A percentile compares a stretch with the other conserved stretches of the same genome.
phyloP scores from a whole-genome alignment of 2,888 invertebrate species.

The Brachycybe producta region DNA sequence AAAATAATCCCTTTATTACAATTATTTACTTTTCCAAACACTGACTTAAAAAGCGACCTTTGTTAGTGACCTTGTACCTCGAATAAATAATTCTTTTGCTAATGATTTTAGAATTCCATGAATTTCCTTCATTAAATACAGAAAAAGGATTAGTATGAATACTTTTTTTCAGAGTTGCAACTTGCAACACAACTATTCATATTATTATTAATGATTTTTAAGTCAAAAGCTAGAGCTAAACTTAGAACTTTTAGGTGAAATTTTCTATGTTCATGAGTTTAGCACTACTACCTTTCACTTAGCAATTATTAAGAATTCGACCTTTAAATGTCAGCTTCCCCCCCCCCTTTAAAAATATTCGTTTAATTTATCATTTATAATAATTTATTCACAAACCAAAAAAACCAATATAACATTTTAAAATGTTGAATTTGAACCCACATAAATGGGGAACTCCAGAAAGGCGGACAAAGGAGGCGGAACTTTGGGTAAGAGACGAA shows the following conservation, averaged over 20 bases:
- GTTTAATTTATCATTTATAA: too few relatives aligned
- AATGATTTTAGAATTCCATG: conserved; percentile 15
- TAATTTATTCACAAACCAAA: too few relatives aligned
- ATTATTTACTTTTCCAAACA: too few relatives aligned
- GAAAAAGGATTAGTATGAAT: not conserved
- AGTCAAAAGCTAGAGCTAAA: too few relatives aligned
- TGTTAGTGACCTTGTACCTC: conserved; percentile 7
- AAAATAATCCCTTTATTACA: too few relatives aligned
- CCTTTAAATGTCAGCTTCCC: too few relatives aligned
- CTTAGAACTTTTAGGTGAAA: not conserved
- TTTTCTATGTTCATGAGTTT: not conserved
- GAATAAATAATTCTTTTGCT: conserved; percentile 13
- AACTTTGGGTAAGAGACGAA: conserved; percentile 10
- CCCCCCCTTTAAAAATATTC: too few relatives aligned
- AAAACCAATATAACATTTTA: not conserved
- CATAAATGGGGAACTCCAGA: conserved; percentile 18
- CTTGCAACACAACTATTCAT: not conserved
- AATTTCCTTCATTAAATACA: conserved; percentile 17
- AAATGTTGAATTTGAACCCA: too few relatives aligned
- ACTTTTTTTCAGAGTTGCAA: not conserved
- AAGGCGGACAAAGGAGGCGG: conserved; percentile 14
- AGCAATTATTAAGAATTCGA: too few relatives aligned
- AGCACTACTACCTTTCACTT: not conserved
- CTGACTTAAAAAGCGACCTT: too few relatives aligned
- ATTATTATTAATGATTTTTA: too few relatives aligned